Conservation (phyloP, 2,888 invertebrate species). For the Torymus auratus region DNA sequence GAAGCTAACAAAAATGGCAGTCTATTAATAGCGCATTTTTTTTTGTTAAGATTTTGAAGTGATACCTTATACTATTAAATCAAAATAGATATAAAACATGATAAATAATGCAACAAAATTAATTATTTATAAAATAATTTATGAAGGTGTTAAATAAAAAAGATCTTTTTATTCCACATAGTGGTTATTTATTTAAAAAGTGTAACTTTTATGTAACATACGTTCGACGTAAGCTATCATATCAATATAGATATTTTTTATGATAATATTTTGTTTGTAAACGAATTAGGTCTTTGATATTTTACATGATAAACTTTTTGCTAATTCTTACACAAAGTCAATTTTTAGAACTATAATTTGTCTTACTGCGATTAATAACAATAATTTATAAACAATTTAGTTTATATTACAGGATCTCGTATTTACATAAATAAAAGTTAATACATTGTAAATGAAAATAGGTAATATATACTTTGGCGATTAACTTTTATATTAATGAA, state of each 20-base stretch:
- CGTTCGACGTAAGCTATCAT: conserved; percentile 41
- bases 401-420: conserved; percentile 40
- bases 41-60: too few species aligned
- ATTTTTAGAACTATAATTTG: conserved; percentile 10
- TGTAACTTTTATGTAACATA: conserved; percentile 47
- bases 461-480: conserved; percentile 29
- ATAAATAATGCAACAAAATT: too few species aligned
- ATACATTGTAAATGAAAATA: conserved; percentile 34
- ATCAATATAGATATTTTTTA: conserved; percentile 45
- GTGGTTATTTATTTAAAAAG: conserved; percentile 47
- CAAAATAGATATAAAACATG: too few species aligned
- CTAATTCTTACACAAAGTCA: conserved; percentile 10
- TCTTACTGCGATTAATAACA: conserved; percentile 4
- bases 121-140: too few species aligned
- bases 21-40: too few species aligned
- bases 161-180: conserved; percentile 1
- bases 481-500: conserved; percentile 12
- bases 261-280: conserved; percentile 27
- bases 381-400: conserved; percentile 25
- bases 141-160: background rate
- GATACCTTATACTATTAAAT: too few species aligned
- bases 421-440: conserved; percentile 42
- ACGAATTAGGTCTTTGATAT: conserved; percentile 28
- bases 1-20: too few species aligned
- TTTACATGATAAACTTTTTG: conserved; percentile 28